These are phyloP conservation scores for Orthosia incerta DNA, from an alignment of 2,888 invertebrate species.

Conservation along the genomic window DNA sequence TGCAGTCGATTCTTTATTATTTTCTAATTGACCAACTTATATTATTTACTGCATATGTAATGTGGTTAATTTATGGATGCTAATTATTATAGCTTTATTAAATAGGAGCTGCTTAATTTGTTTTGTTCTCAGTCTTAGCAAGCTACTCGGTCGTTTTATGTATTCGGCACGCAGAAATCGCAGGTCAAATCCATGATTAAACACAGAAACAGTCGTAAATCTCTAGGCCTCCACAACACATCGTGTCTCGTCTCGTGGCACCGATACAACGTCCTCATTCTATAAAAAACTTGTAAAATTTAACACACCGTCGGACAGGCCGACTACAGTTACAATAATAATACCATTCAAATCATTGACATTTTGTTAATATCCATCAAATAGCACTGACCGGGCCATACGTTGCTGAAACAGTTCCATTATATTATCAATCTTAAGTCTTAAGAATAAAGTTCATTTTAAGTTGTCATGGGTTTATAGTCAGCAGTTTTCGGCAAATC, in stretches of 20 bases:
- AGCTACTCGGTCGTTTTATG: slow-evolving; percentile 2
- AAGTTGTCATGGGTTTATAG: not conserved
- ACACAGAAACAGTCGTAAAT: slow-evolving; percentile 26
- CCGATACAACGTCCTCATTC: slow-evolving; percentile 47
- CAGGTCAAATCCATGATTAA: slow-evolving; percentile 24
- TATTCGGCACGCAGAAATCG: slow-evolving; percentile 41
- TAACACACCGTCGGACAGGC: slow-evolving; percentile 41
- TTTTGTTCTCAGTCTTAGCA: not conserved
- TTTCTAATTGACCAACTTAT: not conserved
- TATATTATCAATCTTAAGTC: slow-evolving; percentile 8
- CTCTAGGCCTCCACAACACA: not conserved
- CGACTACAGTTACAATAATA: slow-evolving; percentile 63
- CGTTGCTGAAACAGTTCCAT: not conserved
- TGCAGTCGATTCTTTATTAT: not conserved
- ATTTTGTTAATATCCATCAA: slow-evolving; percentile 61
- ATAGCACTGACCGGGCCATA: slow-evolving; percentile 40
- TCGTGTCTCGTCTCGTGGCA: slow-evolving; percentile 25
- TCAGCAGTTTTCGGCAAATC: slow-evolving; percentile 24
- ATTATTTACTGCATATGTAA: too few relatives aligned
- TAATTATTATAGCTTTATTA: too few relatives aligned
- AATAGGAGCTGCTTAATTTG: not conserved
- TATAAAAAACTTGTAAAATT: slow-evolving; percentile 56
- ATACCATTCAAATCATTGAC: slow-evolving; percentile 65
- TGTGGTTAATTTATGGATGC: too few relatives aligned
- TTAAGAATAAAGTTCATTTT: not conserved